Percentiles rank a stretch among this genome's conserved stretches.
Evolutionary conservation across 2,888 invertebrate species (phyloP).

Genomic region (Diaprepes abbreviatus): DNA sequence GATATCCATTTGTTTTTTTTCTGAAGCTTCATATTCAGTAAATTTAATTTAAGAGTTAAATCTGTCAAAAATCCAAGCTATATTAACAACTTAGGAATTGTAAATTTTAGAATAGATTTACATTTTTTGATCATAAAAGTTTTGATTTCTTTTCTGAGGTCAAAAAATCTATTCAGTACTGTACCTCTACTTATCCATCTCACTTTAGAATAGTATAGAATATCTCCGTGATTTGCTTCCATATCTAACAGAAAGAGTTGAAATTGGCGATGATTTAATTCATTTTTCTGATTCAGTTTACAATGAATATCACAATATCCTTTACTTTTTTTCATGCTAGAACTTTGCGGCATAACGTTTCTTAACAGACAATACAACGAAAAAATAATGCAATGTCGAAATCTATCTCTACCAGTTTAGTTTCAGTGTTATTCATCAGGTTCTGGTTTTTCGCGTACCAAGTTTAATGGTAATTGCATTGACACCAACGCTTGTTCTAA

Average conservation of each 20-base stretch:
- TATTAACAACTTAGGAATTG: conserved; percentile 15
- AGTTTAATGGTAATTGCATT: no score
- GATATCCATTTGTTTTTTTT: conserved; percentile 23
- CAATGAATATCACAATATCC: conserved; percentile 32
- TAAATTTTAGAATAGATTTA: conserved; percentile 6
- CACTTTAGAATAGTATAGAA: conserved; percentile 36
- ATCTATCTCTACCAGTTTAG: conserved; percentile 18
- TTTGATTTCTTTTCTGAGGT: conserved; percentile 28
- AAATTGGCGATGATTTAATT: conserved; percentile 28
- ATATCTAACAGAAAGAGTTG: conserved; percentile 26
- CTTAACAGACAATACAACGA: conserved; percentile 31
- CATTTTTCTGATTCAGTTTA: conserved; percentile 26
- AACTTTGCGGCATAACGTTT: conserved; percentile 30
- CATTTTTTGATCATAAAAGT: conserved; percentile 31
- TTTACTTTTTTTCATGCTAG: conserved; percentile 31
- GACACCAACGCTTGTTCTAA: background rate
- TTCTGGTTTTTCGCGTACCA: conserved; percentile 45
- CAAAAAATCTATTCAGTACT: conserved; percentile 35
- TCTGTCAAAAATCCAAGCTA: conserved; percentile 36
- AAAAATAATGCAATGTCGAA: conserved; percentile 2
- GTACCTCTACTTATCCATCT: conserved; percentile 41
- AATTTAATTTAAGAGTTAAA: conserved; percentile 30
- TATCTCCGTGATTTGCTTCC: conserved; percentile 25
- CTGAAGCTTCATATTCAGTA: conserved; percentile 9
- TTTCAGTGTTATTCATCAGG: conserved; percentile 26